Evolutionary conservation across 2,888 invertebrate genomes (phyloP).

Genomic region (Stenolophus ochropezus): DNA sequence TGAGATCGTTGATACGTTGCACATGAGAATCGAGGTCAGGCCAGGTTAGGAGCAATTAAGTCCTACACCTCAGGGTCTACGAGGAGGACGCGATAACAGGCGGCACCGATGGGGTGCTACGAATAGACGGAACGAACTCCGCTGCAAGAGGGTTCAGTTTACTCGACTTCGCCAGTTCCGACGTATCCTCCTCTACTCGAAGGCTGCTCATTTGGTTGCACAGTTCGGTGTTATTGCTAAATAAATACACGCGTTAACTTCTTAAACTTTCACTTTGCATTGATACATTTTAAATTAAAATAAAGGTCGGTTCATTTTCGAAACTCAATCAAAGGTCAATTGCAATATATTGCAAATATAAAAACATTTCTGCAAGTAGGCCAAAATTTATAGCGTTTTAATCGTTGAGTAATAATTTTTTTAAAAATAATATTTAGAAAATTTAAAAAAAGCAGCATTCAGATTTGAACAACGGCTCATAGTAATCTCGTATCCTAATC

Average conservation of each 20-base stretch:
- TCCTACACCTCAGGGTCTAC: constrained; percentile 26
- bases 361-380: too few relatives aligned
- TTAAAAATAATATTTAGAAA: too few relatives aligned
- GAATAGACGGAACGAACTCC: constrained; percentile 83
- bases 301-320: too few relatives aligned
- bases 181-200: constrained; percentile 64
- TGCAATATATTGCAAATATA: too few relatives aligned
- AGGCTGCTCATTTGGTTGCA: constrained; percentile 67
- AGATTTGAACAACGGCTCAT: too few relatives aligned
- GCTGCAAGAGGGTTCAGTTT: constrained; percentile 90
- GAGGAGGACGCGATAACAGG: constrained; percentile 34
- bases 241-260: not conserved
- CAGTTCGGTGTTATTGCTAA: constrained; percentile 48
- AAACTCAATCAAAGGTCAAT: too few relatives aligned
- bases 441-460: too few relatives aligned
- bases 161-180: constrained; percentile 76
- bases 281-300: too few relatives aligned
- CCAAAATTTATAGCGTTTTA: too few relatives aligned
- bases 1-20: constrained; percentile 54
- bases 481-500: too few relatives aligned
- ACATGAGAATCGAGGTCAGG: constrained; percentile 38
- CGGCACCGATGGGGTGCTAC: constrained; percentile 19
- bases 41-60: not conserved
- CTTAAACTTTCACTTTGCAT: not conserved
- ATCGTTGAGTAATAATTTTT: too few relatives aligned